These are phyloP conservation scores for Dendrocincla tyrannina DNA, from an alignment of 2,797 vertebrate species.

Conservation along the genomic window DNA sequence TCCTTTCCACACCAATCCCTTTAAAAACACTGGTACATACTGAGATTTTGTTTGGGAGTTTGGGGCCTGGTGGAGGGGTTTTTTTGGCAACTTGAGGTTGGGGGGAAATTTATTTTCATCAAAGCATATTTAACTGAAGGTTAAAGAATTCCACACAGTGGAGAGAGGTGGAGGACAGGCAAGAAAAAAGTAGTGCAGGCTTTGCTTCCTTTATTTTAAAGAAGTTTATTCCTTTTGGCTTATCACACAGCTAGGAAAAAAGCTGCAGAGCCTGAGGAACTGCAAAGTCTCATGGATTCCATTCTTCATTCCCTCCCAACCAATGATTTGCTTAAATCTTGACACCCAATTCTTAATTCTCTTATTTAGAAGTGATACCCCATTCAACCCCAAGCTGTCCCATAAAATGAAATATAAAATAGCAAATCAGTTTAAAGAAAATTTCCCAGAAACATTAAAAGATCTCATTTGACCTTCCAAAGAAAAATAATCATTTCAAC, in stretches of 20 bases:
- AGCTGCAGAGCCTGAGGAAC: background rate
- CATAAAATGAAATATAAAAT: background rate
- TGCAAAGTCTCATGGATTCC: background rate
- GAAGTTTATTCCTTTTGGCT: background rate
- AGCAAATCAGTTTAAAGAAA: background rate
- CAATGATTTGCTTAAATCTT: background rate
- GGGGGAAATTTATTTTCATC: background rate
- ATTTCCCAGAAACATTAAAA: background rate
- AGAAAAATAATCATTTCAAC: background rate
- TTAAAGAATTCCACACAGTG: background rate
- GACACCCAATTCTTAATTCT: rapidly evolving
- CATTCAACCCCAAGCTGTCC: background rate
- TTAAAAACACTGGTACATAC: rapidly evolving
- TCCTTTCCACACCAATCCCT: background rate
- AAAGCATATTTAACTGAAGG: background rate
- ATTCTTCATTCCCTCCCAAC: background rate
- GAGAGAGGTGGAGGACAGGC: background rate
- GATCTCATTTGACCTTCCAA: background rate
- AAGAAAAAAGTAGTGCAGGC: background rate
- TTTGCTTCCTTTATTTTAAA: background rate
- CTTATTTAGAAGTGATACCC: background rate
- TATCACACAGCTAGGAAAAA: background rate
- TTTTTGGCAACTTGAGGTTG: no score
- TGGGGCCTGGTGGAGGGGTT: background rate
- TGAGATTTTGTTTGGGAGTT: background rate